Conservation (phyloP, 2,888 invertebrate genomes). For the Cosmopolites sordidus region DNA sequence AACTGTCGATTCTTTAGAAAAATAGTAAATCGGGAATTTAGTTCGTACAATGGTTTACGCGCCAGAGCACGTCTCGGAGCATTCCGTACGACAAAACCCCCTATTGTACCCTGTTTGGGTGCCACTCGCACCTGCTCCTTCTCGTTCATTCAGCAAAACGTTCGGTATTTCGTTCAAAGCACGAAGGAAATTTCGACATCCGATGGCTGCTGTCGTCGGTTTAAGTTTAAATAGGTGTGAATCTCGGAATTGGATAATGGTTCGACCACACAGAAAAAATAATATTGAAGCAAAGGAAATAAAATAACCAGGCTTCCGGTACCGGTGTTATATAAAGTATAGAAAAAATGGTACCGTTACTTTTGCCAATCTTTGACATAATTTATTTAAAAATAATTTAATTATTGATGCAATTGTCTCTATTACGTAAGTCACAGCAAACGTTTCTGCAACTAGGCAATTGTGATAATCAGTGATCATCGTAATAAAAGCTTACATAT, state of each 20-base stretch:
- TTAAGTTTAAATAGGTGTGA: conserved; percentile 1
- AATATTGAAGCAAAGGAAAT: too few species aligned
- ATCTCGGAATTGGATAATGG: conserved; percentile 1
- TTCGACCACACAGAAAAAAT: neutral
- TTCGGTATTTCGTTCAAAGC: neutral
- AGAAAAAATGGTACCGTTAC: too few species aligned
- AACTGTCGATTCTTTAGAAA: conserved; percentile 19
- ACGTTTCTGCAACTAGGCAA: too few species aligned
- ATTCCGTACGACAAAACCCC: neutral
- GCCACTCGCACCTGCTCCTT: neutral
- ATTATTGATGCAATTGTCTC: too few species aligned
- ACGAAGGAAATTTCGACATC: neutral
- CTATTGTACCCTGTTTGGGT: neutral
- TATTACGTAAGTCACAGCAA: too few species aligned
- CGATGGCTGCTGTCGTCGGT: neutral
- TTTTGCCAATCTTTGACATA: too few species aligned
- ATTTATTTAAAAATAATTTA: too few species aligned
- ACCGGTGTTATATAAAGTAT: too few species aligned
- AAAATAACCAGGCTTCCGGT: too few species aligned
- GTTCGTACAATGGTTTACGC: conserved; percentile 18
- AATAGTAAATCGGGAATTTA: conserved; percentile 16
- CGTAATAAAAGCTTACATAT: too few species aligned
- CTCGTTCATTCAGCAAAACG: neutral
- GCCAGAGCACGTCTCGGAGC: conserved; percentile 4
- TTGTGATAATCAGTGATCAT: too few species aligned